A percentile compares a stretch with the other conserved stretches of the same genome.
These are phyloP conservation scores for Polietes domitor DNA, from an alignment of 2,888 invertebrate species.

Conservation along the genomic window DNA sequence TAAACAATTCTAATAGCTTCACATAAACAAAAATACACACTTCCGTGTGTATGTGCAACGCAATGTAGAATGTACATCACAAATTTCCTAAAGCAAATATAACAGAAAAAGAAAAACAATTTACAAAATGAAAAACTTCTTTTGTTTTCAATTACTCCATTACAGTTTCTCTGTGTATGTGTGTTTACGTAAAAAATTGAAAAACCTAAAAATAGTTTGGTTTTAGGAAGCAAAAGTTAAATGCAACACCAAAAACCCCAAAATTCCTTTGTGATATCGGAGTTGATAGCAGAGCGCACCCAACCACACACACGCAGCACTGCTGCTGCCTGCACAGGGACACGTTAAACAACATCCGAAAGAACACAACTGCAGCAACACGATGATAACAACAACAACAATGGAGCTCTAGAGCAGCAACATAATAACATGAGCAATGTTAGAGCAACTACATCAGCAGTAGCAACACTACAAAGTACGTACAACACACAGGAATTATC, in stretches of 20 bases:
- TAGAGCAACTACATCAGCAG: not conserved
- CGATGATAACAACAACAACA: not conserved
- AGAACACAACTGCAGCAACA: not conserved
- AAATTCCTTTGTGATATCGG: slow-evolving; percentile 5
- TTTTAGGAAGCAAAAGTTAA: not conserved
- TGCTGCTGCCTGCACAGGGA: not conserved
- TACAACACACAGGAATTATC: not conserved
- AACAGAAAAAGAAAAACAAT: slow-evolving; percentile 4
- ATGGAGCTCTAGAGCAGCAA: not conserved
- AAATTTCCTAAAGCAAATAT: slow-evolving; percentile 7
- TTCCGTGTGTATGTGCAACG: too few species aligned
- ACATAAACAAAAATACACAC: too few species aligned
- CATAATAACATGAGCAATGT: not conserved
- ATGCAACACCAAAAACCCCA: not conserved
- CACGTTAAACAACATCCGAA: slow-evolving; percentile 10
- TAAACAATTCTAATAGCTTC: too few species aligned
- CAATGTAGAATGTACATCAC: not conserved
- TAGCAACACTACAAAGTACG: not conserved
- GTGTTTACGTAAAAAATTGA: not conserved
- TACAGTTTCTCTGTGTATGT: not conserved
- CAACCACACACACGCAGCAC: not conserved
- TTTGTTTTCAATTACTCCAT: slow-evolving; percentile 3
- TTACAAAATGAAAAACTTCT: not conserved
- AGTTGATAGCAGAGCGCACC: not conserved
- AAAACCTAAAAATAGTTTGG: not conserved